Conservation (phyloP, 2,113 vertebrate genomes). For the Cyanocitta stelleri region DNA sequence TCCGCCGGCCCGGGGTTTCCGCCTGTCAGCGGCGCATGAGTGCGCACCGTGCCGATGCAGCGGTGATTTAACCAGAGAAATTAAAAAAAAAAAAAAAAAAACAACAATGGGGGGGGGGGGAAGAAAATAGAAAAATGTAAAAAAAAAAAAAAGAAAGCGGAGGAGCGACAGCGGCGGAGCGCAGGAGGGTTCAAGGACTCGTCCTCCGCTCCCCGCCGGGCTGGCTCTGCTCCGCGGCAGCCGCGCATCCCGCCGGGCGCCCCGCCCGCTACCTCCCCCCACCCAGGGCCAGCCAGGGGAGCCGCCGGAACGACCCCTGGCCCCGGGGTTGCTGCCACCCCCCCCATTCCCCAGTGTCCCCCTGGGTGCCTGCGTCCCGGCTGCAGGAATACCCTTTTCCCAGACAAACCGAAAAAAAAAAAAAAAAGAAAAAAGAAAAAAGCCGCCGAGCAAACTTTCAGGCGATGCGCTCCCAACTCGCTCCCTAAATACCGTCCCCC, state of each 20-base stretch:
- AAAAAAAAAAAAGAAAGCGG: neutral
- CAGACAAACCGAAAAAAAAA: neutral
- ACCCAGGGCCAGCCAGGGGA: neutral
- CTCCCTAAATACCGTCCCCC: neutral
- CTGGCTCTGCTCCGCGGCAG: neutral
- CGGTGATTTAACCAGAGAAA: too few relatives aligned
- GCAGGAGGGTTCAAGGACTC: conserved; percentile 47
- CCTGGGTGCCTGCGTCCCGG: neutral
- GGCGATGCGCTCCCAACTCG: neutral
- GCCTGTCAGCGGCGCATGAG: too few relatives aligned
- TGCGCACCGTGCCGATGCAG: too few relatives aligned
- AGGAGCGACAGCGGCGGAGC: neutral
- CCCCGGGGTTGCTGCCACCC: neutral
- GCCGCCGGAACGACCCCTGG: neutral
- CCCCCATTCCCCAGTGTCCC: neutral
- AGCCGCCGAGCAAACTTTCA: neutral
- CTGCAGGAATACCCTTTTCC: neutral
- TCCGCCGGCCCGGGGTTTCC: too few relatives aligned
- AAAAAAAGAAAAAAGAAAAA: neutral
- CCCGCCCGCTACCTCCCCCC: neutral
- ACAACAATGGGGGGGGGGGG: too few relatives aligned
- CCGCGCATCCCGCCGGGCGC: neutral
- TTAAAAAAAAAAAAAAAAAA: too few relatives aligned
- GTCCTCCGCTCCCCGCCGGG: neutral
- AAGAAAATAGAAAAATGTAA: too few relatives aligned